Base-by-base conservation (phyloP, 2,888 invertebrate species). In the Neria commutata region DNA sequence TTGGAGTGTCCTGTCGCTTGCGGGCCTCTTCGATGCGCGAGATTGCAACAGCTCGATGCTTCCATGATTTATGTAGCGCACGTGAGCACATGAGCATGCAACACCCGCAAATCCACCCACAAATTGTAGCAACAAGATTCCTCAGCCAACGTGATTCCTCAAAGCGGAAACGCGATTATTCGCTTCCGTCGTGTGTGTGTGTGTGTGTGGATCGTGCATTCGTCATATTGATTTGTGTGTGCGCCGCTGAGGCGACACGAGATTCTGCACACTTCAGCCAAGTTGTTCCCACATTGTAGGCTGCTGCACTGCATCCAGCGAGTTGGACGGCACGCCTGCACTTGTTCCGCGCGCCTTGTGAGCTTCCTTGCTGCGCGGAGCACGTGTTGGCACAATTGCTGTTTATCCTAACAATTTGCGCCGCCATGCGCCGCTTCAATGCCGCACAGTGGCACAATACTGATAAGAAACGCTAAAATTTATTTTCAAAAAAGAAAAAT, bases 331-430 rank as follows among this genome's bases (percentile, higher is more conserved):
- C 11, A 29, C 29, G 11, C 6, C 29, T 66, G 67, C 74, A 67
- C 69, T 71, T 72, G 71, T 71, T 63, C 62, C 51, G 37, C 54
- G 40, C 46, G n/a, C n/a, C n/a, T n/a, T n/a, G n/a, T n/a, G 54
- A 60, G 45, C 58, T 60, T 54, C 17, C 16, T 21, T 54, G 56
- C 58, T 59, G 61, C n/a, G n/a, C 57, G 37, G 34, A 14, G 40
- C 77, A 77, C 77, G 77, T 77, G 77, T 56, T 59, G 61, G 68
- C 65, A 65, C 77, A 77, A 75, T 75, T 75, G 72, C 75, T 78
- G 78, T 78, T 78, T 78, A 77, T 76, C 71, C 77, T 73, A 77
- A 78, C 72, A 76, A 77, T 77, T 77, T 77, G 78, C 72, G 75
- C 70, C 66, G 50, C 53, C 60, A 58, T 50, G 29, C 47, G 61